Evolutionary conservation across 2,797 vertebrate species (phyloP), one percentile per base, ranked within the genome.

Genomic region (Protosalanx chinensis): DNA sequence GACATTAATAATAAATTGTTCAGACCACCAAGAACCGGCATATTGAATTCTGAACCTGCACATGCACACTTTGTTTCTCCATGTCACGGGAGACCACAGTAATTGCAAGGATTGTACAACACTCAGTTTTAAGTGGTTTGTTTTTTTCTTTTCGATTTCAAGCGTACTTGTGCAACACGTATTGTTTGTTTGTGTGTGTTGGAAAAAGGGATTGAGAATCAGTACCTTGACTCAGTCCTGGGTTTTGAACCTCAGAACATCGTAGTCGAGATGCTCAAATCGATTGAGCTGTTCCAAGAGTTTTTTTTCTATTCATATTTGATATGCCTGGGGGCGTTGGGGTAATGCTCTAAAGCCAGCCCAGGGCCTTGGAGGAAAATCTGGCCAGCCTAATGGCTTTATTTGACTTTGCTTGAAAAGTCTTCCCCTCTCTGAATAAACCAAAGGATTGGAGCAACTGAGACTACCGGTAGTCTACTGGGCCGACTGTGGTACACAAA

Each of bases 241-340:
- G 82, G 81, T 85, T 78, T 2, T 72, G 56, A 82, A 75, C 72
- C 66, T 66, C 59, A 83, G 82, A 93, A 89, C 91, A 79, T 82
- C 79, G 0, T 71, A 85, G 85, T 93, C 82, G 91, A 23, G 82
- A 80, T 81, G 66, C 80, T 85, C 80, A 32, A 72, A 92, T 90
- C 90, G 84, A 92, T 93, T 78, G 78, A 82, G 73, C 75, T 58
- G 18, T 85, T 88, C 77, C 37, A 62, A 80, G 72, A 81, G 78
- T 85, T 84, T 64, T 86, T 88, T 64, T 86, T 88, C 89, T 91
- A 93, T 92, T 89, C 90, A 90, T 93, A 91, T 94, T 93, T 93
- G 64, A 90, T 92, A 83, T 90, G 85, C 88, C 91, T 85, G 1
- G 67, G 81, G 61, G 67, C 51, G 57, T 71, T 79, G 72, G 84